phyloP scores from a whole-genome alignment of 1,140 invertebrate genomes.

The Chironomus striatipennis region DNA sequence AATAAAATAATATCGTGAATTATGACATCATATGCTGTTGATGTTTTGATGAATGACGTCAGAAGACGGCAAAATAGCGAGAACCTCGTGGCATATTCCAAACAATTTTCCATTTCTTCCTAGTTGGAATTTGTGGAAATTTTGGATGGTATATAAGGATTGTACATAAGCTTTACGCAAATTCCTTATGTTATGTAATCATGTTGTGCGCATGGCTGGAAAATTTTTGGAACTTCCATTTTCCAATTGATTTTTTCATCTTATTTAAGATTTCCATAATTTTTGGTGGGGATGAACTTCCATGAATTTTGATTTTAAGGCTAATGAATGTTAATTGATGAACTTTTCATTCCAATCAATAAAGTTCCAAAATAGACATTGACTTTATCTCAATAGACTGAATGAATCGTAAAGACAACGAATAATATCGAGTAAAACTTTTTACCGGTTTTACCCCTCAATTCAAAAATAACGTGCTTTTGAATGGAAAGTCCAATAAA shows the following conservation, averaged over 20 bases:
- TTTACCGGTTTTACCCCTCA: slow-evolving; percentile 16
- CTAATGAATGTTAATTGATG: background rate
- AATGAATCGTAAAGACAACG: background rate
- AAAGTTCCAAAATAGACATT: background rate
- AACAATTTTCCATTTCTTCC: background rate
- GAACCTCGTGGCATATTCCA: background rate
- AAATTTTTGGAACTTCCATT: background rate
- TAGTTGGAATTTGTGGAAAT: background rate
- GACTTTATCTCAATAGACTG: background rate
- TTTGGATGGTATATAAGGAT: background rate
- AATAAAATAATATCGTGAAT: no score
- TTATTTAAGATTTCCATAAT: background rate
- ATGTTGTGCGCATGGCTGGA: background rate
- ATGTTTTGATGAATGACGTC: background rate
- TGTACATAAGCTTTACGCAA: background rate
- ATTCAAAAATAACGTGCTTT: slow-evolving; percentile 16
- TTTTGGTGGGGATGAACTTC: background rate
- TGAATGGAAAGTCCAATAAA: background rate
- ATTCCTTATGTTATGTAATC: background rate
- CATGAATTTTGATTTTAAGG: background rate
- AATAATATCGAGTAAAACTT: background rate
- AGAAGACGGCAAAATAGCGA: background rate
- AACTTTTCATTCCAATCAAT: background rate
- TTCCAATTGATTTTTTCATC: background rate
- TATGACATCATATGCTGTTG: no score